Evolutionary conservation across 2,888 invertebrate genomes (phyloP), one percentile per base, ranked within the genome.

Genomic region (Hyalella azteca): DNA sequence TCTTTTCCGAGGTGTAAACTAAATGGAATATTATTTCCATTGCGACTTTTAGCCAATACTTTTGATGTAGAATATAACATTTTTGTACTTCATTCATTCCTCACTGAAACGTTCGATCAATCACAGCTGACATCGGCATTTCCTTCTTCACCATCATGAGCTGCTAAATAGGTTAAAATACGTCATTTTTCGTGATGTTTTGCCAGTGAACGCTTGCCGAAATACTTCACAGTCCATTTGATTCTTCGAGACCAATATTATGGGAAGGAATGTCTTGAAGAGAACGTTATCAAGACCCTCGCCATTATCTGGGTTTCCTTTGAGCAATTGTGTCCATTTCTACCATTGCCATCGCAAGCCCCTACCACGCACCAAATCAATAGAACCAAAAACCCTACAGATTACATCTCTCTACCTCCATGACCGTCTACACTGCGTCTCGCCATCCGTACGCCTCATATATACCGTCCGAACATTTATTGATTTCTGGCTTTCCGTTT

Each of bases 151-250:
- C 22, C 54, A 22, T 66, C 36, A 66, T 66, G 66, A 66, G 66
- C 29, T 36, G 36, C 66, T 66, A 66, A 66, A 39, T 36, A 66
- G 36, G 36, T 66, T 36, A 29, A 66, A 66, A 66, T 66, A 29
- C 39, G 36, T 66, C 66, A 66, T 66, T 66, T 66, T 66, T 66
- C 66, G 36, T 66, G 36, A 36, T 66, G 66, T 66, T 66, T 66
- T 66, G 66, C 66, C 19, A n/a, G 66, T 36, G 66, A 36, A 5
- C 19, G 36, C 19, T 15, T 7, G 66, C 66, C 13, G 66, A 66
- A 66, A 66, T 66, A 66, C 66, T 66, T 66, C 66, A 66, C 66
- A 36, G 66, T 66, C 66, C 66, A 66, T 66, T 66, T 66, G 66
- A 39, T 36, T 32, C 36, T 36, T 66, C 19, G 36, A 66, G 66